phyloP scores from a whole-genome alignment of 2,888 invertebrate species.

The Machimus atricapillus region DNA sequence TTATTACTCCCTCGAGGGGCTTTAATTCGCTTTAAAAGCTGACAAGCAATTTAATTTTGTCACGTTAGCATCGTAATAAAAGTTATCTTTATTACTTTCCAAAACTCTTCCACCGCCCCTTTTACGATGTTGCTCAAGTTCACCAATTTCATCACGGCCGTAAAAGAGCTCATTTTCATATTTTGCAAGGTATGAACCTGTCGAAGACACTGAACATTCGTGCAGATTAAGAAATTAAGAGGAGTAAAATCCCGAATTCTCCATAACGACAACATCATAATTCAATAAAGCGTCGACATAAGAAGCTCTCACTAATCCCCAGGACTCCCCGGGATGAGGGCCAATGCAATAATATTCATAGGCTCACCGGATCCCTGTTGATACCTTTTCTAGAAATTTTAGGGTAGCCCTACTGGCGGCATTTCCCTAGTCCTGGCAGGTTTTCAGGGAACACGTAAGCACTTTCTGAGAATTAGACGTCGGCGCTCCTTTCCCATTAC shows the following conservation, averaged over 20 bases:
- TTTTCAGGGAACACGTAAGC: not conserved
- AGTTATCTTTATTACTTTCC: not conserved
- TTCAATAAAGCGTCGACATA: slow-evolving; percentile 13
- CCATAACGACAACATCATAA: slow-evolving; percentile 15
- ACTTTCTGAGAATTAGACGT: not conserved
- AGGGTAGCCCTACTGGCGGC: not conserved
- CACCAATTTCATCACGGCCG: not conserved
- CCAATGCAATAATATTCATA: slow-evolving; percentile 15
- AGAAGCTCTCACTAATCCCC: not conserved
- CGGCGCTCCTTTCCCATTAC: not conserved
- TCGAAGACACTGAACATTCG: not conserved
- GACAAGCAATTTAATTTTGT: not conserved
- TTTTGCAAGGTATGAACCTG: not conserved
- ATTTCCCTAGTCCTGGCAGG: not conserved
- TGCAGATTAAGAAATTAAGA: slow-evolving; percentile 11
- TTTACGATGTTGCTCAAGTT: not conserved
- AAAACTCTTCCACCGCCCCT: not conserved
- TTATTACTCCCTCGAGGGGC: not conserved
- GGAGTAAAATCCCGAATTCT: not conserved
- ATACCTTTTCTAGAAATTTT: not conserved
- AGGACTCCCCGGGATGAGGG: not conserved
- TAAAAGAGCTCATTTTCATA: not conserved
- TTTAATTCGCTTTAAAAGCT: not conserved
- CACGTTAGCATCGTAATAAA: not conserved
- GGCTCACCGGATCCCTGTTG: not conserved